Percentiles rank a stretch among this genome's conserved stretches.
These are phyloP conservation scores for Aurelia aurita complex sp. Pacific DNA, from an alignment of 30 jellyfish, hydroid and myxozoan genomes.

Conservation along the genomic window DNA sequence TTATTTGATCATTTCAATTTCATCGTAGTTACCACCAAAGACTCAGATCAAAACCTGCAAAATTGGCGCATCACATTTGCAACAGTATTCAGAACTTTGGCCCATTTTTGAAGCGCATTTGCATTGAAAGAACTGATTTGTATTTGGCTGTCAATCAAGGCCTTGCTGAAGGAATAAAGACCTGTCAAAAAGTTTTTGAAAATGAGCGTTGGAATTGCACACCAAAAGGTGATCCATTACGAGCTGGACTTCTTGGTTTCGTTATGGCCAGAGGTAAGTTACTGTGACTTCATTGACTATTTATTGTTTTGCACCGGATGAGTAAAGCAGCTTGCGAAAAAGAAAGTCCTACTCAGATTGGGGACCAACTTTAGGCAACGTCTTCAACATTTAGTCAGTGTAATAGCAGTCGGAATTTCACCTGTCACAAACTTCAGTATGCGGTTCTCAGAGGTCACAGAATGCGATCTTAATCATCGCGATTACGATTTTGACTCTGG, in stretches of 20 bases:
- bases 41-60: slow-evolving; percentile 11
- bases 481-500: too few species aligned
- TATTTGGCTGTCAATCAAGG: slow-evolving; percentile 77
- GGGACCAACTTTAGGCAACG: too few species aligned
- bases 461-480: too few species aligned
- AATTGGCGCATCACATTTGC: slow-evolving; percentile 54
- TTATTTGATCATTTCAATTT: too few species aligned
- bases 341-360: too few species aligned
- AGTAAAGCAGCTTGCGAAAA: background rate
- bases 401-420: too few species aligned
- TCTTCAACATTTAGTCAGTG: too few species aligned
- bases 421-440: too few species aligned
- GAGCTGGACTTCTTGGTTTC: slow-evolving; percentile 67
- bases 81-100: slow-evolving; percentile 63
- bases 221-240: slow-evolving; percentile 53
- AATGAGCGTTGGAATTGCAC: slow-evolving; percentile 95
- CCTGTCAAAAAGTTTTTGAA: slow-evolving; percentile 72
- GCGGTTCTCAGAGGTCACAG: too few species aligned
- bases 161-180: slow-evolving; percentile 70
- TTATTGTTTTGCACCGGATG: background rate
- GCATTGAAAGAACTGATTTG: slow-evolving; percentile 64
- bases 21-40: slow-evolving; percentile 19
- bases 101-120: slow-evolving; percentile 58
- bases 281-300: background rate
- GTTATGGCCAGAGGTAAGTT: slow-evolving; percentile 94